Evolutionary conservation across 2,113 vertebrate genomes (phyloP).

Genomic region (Siphamia tubifer): DNA sequence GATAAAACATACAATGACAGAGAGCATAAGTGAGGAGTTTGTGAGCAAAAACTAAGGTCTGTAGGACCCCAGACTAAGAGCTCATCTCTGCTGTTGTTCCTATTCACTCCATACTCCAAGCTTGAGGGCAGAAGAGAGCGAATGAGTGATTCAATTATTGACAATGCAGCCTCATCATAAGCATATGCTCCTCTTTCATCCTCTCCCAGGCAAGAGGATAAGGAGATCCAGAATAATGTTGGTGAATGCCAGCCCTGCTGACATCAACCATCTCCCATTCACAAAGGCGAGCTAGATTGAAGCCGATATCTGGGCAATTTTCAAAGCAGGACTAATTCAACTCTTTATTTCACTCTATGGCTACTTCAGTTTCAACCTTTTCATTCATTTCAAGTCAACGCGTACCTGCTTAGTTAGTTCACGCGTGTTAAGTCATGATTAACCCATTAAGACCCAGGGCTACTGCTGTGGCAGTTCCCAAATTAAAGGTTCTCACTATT

Average conservation of each 20-base stretch:
- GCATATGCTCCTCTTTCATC: conserved; percentile 54
- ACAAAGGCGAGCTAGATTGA: not conserved
- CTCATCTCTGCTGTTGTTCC: conserved; percentile 24
- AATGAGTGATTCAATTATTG: conserved; percentile 67
- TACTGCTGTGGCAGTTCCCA: too few relatives aligned
- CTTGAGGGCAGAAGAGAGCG: conserved; percentile 36
- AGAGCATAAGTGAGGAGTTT: not conserved
- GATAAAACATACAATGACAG: not conserved
- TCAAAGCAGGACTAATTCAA: not conserved
- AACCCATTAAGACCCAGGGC: too few relatives aligned
- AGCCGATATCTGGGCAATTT: not conserved
- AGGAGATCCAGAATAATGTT: conserved; percentile 16
- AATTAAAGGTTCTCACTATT: too few relatives aligned
- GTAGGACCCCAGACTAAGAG: conserved; percentile 15
- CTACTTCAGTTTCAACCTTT: too few relatives aligned
- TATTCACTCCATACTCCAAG: conserved; percentile 37
- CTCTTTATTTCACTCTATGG: not conserved
- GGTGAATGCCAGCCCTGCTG: not conserved
- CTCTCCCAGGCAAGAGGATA: not conserved
- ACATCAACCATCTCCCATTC: not conserved
- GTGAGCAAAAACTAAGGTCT: not conserved
- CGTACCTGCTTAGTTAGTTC: not conserved
- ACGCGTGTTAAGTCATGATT: not conserved
- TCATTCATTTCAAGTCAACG: too few relatives aligned
- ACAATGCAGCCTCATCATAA: conserved; percentile 36